Evolutionary conservation across 1,140 invertebrate species (phyloP), one percentile per base, ranked within the genome.

Genomic region (Galleria mellonella): DNA sequence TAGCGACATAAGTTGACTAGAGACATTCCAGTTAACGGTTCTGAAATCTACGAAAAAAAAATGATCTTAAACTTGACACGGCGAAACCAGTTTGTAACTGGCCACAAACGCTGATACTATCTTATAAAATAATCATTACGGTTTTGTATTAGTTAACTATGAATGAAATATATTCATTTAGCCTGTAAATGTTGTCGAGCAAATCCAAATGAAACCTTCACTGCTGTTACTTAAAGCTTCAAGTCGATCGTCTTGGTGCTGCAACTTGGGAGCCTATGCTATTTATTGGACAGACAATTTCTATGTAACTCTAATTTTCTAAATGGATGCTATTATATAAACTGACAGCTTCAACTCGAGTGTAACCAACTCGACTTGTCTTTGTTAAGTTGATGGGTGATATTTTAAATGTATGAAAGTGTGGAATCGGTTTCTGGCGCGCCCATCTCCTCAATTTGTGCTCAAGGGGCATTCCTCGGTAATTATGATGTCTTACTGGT

Each of bases 31-130:
- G 13, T 10, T 46, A 46, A 46, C 43, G 43, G 43, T 46, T 9
- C 33, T 17, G 23, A 36, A 32, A 32, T 38, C 12, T 11, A 46
- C 17, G 10, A 44, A 46, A 46, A 46, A 32, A 44, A 38, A 39
- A 12, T 9, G 32, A 36, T 28, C 35, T 46, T 46, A 37, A 46
- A 46, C 43, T 46, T 46, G 43, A 46, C 36, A 30, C 6, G 29
- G 43, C 13, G n/a, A 11, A 38, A 38, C 43, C 43, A 38, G 43
- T 39, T 43, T 17, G 9, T 10, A 12, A 36, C 3, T 32, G 29
- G 3, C 13, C 14, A n/a, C 29, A 32, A 35, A 40, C 4, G 9
- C 9, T 9, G 29, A 15, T 41, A 32, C 39, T 31, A 41, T 32
- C 27, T 41, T 23, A 15, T 32, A 38, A 44, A 35, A 33, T 9